These are phyloP conservation scores for Danio choprae DNA, from an alignment of 2,797 vertebrate genomes.

Conservation along the genomic window DNA sequence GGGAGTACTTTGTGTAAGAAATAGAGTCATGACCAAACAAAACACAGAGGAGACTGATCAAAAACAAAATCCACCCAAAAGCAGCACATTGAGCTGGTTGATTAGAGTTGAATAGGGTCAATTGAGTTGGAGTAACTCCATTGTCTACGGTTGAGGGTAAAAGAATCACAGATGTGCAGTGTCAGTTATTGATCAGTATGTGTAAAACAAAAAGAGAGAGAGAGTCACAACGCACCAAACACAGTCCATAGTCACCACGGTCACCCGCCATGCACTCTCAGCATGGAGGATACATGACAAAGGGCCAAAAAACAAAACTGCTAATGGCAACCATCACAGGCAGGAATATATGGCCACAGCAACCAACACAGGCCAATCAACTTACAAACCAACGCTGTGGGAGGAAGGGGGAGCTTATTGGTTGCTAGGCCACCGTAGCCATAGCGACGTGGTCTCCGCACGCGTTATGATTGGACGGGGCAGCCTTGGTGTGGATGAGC, in stretches of 20 bases:
- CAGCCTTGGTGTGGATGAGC: slow-evolving; percentile 78
- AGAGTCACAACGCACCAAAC: slow-evolving; percentile 86
- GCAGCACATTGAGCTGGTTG: slow-evolving; percentile 72
- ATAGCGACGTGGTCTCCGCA: slow-evolving; percentile 84
- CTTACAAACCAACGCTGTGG: slow-evolving; percentile 81
- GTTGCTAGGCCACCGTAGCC: slow-evolving; percentile 84
- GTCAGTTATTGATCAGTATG: slow-evolving; percentile 81
- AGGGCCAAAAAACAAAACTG: slow-evolving; percentile 78
- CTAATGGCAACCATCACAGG: slow-evolving; percentile 86
- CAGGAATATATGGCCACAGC: slow-evolving; percentile 83
- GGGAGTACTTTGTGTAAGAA: slow-evolving; percentile 77
- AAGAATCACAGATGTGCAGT: slow-evolving; percentile 72
- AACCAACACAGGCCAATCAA: slow-evolving; percentile 84
- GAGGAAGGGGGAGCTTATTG: slow-evolving; percentile 81
- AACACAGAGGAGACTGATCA: slow-evolving; percentile 69
- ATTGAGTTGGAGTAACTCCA: slow-evolving; percentile 48
- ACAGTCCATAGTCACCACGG: slow-evolving; percentile 84
- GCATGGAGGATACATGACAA: slow-evolving; percentile 83
- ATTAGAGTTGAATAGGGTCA: slow-evolving; percentile 67
- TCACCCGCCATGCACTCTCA: slow-evolving; percentile 83
- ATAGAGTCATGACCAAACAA: slow-evolving; percentile 84
- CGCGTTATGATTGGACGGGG: slow-evolving; percentile 82
- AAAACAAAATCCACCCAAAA: slow-evolving; percentile 68
- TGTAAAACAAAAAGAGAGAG: slow-evolving; percentile 81
- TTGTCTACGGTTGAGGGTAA: slow-evolving; percentile 45